Percentiles rank a stretch among this genome's conserved stretches.
Evolutionary conservation across 2,797 vertebrate species (phyloP).

Genomic region (Bufotes viridis): DNA sequence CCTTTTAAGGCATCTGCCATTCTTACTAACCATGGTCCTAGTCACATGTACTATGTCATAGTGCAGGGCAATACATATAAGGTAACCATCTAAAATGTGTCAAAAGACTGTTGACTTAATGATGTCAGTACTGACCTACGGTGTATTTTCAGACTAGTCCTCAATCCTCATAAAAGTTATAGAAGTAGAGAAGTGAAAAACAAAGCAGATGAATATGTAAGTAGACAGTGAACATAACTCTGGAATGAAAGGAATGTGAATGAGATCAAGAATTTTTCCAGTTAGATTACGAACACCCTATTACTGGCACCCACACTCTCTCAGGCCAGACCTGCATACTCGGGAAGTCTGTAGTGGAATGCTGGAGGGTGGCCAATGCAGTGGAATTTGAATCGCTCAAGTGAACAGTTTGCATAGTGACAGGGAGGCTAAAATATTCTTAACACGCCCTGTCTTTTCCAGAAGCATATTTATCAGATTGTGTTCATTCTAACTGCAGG

Average conservation of each 20-base stretch:
- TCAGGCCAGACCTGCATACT: constrained; percentile 52
- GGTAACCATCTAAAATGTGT: no score
- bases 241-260: constrained; percentile 64
- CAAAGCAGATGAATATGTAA: constrained; percentile 62
- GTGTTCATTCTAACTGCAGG: constrained; percentile 1
- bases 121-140: background rate
- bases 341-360: constrained; percentile 41
- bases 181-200: constrained; percentile 31
- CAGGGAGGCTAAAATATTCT: constrained; percentile 30
- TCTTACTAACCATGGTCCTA: background rate
- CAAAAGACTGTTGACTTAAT: background rate
- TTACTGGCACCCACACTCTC: constrained; percentile 61
- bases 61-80: background rate
- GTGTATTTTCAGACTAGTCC: background rate
- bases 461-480: background rate
- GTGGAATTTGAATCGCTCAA: constrained; percentile 58
- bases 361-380: constrained; percentile 56
- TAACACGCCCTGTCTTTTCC: constrained; percentile 25
- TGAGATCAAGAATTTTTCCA: constrained; percentile 63
- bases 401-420: constrained; percentile 40
- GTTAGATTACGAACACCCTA: constrained; percentile 58
- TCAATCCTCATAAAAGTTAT: background rate
- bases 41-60: background rate
- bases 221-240: constrained; percentile 44
- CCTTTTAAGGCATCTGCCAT: background rate